Evolutionary conservation across 2,888 invertebrate species (phyloP), one percentile per base, ranked within the genome.

Genomic region (Acrobasis suavella): DNA sequence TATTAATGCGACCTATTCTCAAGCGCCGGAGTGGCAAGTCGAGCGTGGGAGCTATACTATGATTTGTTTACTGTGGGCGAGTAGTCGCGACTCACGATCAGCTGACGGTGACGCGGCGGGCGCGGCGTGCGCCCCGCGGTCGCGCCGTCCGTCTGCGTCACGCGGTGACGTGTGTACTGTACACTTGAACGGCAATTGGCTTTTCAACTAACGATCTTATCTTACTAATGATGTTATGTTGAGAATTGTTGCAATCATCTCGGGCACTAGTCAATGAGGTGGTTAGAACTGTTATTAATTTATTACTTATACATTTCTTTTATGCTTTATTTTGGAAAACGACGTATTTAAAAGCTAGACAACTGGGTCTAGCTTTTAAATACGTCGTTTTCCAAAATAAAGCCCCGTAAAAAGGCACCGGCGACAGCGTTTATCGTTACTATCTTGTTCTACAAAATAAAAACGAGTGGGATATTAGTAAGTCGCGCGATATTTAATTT

Each of bases 11-110:
- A 46, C 12, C 60, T 42, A 51, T 39, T 54, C 60, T 32, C 16
- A 14, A 50, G 17, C 50, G 50, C 17, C 59, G 49, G 46, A 50
- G 50, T 60, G 50, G 50, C 38, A 54, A 58, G 64, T 69, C 62
- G 68, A 71, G 86, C 87, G 89, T 89, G 88, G 88, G 86, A 84
- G 86, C 76, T 73, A 74, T 88, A 90, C 89, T 89, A 90, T 89
- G 87, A 87, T 90, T 88, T 89, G 89, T 90, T 91, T 90, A 90
- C 87, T 77, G 79, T 76, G 78, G 76, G 72, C 77, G 81, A 78
- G 81, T 75, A 78, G 74, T n/a, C 46, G 46, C 12, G 46, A 74
- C 64, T 78, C 74, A 79, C 85, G 85, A 89, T 89, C 90, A 90
- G 90, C 90, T 90, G 90, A 68, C 77, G 65, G 78, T 86, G 87